A percentile compares a stretch with the other conserved stretches of the same genome.
phyloP scores from a whole-genome alignment of 2,888 invertebrate species.

The Hemithea aestivaria region DNA sequence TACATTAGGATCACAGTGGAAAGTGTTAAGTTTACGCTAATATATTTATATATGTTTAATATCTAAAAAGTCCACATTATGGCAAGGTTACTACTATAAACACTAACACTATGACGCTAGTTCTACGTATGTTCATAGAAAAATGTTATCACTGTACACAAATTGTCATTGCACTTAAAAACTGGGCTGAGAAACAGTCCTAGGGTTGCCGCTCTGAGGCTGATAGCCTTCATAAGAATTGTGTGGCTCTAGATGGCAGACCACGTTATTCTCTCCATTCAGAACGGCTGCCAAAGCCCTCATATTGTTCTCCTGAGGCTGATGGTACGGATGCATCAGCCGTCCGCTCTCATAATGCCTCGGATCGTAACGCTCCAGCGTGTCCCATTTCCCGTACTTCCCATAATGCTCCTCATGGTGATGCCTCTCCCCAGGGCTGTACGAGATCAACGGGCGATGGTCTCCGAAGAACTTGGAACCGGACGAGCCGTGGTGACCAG shows the following conservation, averaged over 20 bases:
- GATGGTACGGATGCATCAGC: constrained; percentile 74
- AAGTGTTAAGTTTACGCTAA: constrained; percentile 71
- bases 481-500: constrained; percentile 74
- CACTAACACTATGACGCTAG: constrained; percentile 54
- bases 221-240: constrained; percentile 74
- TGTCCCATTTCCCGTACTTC: constrained; percentile 75
- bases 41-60: constrained; percentile 57
- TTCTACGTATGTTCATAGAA: constrained; percentile 67
- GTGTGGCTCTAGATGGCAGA: constrained; percentile 90
- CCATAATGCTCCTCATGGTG: constrained; percentile 73
- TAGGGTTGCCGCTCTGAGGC: constrained; percentile 64
- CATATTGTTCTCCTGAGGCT: constrained; percentile 77
- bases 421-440: constrained; percentile 83
- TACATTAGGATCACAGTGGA: constrained; percentile 78
- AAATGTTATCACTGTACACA: constrained; percentile 69
- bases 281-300: constrained; percentile 86
- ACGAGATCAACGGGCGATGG: constrained; percentile 88
- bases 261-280: constrained; percentile 91
- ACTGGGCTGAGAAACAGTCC: constrained; percentile 75
- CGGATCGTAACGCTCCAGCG: constrained; percentile 73
- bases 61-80: constrained; percentile 68
- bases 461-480: constrained; percentile 88
- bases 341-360: constrained; percentile 73
- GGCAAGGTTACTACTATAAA: constrained; percentile 73
- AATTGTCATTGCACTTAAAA: constrained; percentile 51